phyloP scores from a whole-genome alignment of 2,888 invertebrate genomes.

The Cantharis flavilabris region DNA sequence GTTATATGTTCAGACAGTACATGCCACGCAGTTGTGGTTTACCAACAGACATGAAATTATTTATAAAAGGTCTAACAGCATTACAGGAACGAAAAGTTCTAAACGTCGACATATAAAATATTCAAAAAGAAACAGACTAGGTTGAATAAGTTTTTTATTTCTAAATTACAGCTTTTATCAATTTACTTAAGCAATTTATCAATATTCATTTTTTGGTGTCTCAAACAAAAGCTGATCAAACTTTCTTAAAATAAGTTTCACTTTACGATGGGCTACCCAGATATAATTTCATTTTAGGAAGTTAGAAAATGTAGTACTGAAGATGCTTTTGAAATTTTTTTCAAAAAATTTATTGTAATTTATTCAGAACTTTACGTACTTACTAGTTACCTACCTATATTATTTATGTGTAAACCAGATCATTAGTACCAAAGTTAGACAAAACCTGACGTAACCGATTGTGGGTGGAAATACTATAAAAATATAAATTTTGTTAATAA shows the following conservation, averaged over 20 bases:
- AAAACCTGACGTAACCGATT: neutral
- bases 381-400: neutral
- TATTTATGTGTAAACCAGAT: neutral
- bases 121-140: neutral
- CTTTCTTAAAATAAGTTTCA: neutral
- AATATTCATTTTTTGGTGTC: neutral
- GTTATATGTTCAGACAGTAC: no score
- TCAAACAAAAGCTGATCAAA: neutral
- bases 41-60: neutral
- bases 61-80: neutral
- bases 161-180: neutral
- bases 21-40: neutral
- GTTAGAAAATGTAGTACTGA: no score
- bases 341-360: neutral
- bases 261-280: no score
- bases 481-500: neutral
- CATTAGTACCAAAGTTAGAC: neutral
- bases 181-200: neutral
- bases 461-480: neutral
- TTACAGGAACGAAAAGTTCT: neutral
- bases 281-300: no score
- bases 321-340: neutral
- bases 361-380: neutral
- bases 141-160: neutral
- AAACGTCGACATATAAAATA: neutral